Conservation (phyloP, 1,140 invertebrate genomes). For the Oreohelix idahoensis region DNA sequence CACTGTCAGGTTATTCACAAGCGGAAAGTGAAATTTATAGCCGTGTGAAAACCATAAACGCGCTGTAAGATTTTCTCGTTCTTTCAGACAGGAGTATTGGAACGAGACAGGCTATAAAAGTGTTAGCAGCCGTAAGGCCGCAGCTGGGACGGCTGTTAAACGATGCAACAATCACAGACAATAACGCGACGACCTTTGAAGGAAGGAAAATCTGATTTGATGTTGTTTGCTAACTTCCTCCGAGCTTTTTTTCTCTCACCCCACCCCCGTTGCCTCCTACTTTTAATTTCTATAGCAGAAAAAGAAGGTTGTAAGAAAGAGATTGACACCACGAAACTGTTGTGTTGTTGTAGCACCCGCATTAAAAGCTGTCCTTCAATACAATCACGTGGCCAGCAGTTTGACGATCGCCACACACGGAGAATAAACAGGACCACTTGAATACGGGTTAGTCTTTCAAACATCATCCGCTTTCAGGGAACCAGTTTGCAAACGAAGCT, state of each 20-base stretch:
- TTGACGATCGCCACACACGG: conserved; percentile 24
- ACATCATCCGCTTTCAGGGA: neutral
- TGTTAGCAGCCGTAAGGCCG: neutral
- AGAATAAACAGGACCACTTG: neutral
- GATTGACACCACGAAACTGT: neutral
- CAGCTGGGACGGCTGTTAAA: conserved; percentile 25
- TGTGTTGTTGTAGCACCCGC: neutral
- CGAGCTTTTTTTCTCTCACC: neutral
- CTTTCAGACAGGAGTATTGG: neutral
- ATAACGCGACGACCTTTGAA: conserved; percentile 5
- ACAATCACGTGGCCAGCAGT: no score
- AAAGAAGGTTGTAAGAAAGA: neutral
- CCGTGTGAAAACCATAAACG: conserved; percentile 22
- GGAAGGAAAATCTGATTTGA: conserved; percentile 5
- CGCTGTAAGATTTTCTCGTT: neutral
- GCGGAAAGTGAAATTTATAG: conserved; percentile 30
- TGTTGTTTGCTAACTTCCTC: conserved; percentile 24
- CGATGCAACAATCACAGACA: conserved; percentile 16
- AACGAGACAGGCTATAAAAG: conserved; percentile 20
- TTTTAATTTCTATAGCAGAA: neutral
- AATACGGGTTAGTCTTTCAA: neutral
- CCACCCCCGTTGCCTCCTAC: neutral
- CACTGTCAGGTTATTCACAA: conserved; percentile 26
- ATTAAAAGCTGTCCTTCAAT: neutral
- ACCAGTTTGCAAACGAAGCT: conserved; percentile 6